Conservation (phyloP, 2,113 vertebrate genomes). For the Hydrolagus affinis region DNA sequence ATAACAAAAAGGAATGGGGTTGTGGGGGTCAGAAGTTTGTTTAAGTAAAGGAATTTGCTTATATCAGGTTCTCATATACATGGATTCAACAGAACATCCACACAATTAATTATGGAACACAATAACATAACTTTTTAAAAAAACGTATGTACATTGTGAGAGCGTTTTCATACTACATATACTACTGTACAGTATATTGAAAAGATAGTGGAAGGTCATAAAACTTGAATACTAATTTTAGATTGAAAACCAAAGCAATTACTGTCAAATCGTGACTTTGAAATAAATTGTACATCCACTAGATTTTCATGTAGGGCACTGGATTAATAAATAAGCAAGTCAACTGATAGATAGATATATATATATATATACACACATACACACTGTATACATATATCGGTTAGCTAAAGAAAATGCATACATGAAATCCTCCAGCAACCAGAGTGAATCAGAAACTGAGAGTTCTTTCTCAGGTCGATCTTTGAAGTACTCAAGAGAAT, state of each 20-base stretch:
- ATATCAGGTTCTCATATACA: neutral
- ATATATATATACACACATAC: no score
- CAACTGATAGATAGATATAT: neutral
- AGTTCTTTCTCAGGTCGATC: no score
- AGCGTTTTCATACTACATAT: no score
- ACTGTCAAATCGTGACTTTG: neutral
- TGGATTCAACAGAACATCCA: neutral
- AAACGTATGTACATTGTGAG: no score
- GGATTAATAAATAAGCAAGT: neutral
- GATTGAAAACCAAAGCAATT: neutral
- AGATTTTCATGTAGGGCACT: neutral
- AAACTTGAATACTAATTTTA: no score
- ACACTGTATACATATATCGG: no score
- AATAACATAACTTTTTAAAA: neutral
- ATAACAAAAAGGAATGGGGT: conserved; percentile 70
- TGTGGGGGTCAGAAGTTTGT: conserved; percentile 62
- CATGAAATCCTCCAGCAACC: neutral
- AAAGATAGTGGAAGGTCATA: no score
- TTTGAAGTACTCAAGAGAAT: no score
- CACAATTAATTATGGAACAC: neutral
- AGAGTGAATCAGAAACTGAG: no score
- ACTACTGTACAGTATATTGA: no score
- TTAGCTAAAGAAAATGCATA: neutral
- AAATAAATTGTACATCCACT: neutral
- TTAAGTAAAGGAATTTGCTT: conserved; percentile 30